Evolutionary conservation across 2,113 vertebrate species (phyloP), one percentile per base, ranked within the genome.

Genomic region (Mastomys coucha): DNA sequence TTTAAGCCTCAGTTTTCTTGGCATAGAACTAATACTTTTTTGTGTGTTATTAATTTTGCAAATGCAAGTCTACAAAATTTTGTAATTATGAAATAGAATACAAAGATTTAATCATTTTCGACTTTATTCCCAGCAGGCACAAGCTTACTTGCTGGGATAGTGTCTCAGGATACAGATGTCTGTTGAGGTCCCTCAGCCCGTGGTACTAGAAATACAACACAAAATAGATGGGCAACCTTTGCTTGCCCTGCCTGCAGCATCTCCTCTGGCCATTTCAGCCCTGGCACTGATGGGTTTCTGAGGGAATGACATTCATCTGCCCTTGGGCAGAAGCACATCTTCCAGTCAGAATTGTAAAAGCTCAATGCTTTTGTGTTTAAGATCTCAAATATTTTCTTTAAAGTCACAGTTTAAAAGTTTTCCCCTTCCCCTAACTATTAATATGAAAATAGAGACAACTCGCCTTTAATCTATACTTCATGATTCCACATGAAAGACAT

Each of bases 401-500:
- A 97, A 81, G 73, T 84, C 81, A 19, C 16, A 51, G 58, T 96
- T 98, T 89, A 70, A 77, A 95, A 95, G 39, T 96, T 92, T 93
- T 73, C n/a, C 81, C 90, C 78, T 91, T 93, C 11, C 58, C 45
- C 56, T 56, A 92, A 95, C n/a, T 93, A 77, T 78, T 82, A 93
- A 88, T 82, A 82, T 95, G 42, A 96, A 98, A 93, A 96, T 63
- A 53, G 26, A 91, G 80, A 77, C 89, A 87, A 85, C 36, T 78
- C 39, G 70, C 28, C 91, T 94, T 96, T 96, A 93, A 96, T 96
- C 65, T 90, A 20, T 63, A 53, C 69, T 96, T 96, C 76, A 89
- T 82, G 51, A 92, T 58, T 49, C 49, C 42, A 93, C 82, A 95
- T 97, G 72, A 98, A 98, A 97, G 90, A 2, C 53, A 87, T 90